Conservation (phyloP, 1,140 invertebrate genomes). For the Magallana gigas region DNA sequence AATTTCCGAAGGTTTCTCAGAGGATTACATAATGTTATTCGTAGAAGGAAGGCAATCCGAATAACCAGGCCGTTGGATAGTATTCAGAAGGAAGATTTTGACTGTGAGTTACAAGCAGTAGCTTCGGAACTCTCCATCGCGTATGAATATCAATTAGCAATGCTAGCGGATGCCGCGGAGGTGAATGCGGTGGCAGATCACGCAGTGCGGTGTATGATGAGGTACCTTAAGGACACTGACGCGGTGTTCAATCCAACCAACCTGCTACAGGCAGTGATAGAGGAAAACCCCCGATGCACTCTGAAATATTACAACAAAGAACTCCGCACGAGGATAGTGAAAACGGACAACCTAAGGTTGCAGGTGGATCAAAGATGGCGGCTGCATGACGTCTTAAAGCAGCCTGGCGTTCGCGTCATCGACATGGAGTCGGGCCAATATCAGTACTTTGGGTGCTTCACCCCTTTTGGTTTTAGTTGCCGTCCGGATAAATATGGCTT, state of each 20-base stretch:
- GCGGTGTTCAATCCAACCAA: slow-evolving; percentile 43
- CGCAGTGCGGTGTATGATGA: slow-evolving; percentile 53
- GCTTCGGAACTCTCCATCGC: slow-evolving; percentile 41
- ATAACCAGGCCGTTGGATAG: slow-evolving; percentile 37
- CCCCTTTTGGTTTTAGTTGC: slow-evolving; percentile 53
- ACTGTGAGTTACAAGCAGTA: slow-evolving; percentile 39
- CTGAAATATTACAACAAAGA: slow-evolving; percentile 39
- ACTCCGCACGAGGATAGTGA: slow-evolving; percentile 41
- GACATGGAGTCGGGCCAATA: not conserved
- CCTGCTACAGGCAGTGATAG: slow-evolving; percentile 51
- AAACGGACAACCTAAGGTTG: slow-evolving; percentile 33
- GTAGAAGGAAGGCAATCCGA: slow-evolving; percentile 42
- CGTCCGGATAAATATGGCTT: slow-evolving; percentile 54
- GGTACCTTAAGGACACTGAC: slow-evolving; percentile 42
- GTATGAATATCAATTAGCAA: slow-evolving; percentile 55
- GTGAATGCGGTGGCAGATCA: slow-evolving; percentile 46
- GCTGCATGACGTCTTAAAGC: slow-evolving; percentile 51
- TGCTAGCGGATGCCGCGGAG: slow-evolving; percentile 46
- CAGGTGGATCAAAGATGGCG: slow-evolving; percentile 46
- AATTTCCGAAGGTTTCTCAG: slow-evolving; percentile 39
- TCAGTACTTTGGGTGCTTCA: slow-evolving; percentile 55
- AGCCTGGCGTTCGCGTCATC: slow-evolving; percentile 45
- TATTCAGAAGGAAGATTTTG: slow-evolving; percentile 46
- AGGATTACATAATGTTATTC: slow-evolving; percentile 46
- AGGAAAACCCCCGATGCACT: slow-evolving; percentile 27